Conservation (phyloP, 2,888 invertebrate genomes). For the Nemotelus pantherinus region DNA sequence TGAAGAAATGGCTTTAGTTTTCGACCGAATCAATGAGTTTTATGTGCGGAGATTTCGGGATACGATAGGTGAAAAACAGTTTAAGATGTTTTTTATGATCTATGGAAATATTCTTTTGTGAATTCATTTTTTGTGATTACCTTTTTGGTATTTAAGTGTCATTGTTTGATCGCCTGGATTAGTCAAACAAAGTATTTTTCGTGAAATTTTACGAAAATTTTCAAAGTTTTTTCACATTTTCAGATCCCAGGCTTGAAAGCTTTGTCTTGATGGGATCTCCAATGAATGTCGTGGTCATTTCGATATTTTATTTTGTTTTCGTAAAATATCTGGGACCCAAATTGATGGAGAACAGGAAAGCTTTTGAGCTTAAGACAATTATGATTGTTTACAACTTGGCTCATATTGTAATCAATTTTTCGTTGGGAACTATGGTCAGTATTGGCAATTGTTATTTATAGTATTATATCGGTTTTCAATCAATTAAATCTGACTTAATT, state of each 20-base stretch:
- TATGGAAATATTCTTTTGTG: too few relatives aligned
- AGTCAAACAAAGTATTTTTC: too few relatives aligned
- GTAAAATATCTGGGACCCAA: conserved; percentile 75
- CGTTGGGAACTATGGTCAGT: conserved; percentile 65
- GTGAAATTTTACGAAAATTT: too few relatives aligned
- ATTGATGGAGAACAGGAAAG: conserved; percentile 72
- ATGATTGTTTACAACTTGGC: conserved; percentile 73
- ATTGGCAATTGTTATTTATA: not conserved
- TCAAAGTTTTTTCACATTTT: conserved; percentile 24
- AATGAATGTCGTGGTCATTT: conserved; percentile 68
- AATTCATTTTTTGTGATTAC: too few relatives aligned
- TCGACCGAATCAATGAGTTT: too few relatives aligned
- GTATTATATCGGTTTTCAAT: not conserved
- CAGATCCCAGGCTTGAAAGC: conserved; percentile 72
- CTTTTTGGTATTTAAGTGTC: too few relatives aligned
- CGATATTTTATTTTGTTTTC: conserved; percentile 72
- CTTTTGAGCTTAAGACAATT: conserved; percentile 71
- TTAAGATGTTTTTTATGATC: too few relatives aligned
- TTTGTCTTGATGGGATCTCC: conserved; percentile 75
- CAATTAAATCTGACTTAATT: not conserved
- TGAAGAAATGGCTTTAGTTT: too few relatives aligned
- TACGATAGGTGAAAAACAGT: too few relatives aligned
- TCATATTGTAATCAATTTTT: conserved; percentile 70
- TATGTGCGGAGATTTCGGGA: too few relatives aligned
- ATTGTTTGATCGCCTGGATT: too few relatives aligned